A percentile compares a stretch with the other conserved stretches of the same genome.
These are phyloP conservation scores for Nomada goodeniana DNA, from an alignment of 2,888 invertebrate genomes.

Conservation along the genomic window DNA sequence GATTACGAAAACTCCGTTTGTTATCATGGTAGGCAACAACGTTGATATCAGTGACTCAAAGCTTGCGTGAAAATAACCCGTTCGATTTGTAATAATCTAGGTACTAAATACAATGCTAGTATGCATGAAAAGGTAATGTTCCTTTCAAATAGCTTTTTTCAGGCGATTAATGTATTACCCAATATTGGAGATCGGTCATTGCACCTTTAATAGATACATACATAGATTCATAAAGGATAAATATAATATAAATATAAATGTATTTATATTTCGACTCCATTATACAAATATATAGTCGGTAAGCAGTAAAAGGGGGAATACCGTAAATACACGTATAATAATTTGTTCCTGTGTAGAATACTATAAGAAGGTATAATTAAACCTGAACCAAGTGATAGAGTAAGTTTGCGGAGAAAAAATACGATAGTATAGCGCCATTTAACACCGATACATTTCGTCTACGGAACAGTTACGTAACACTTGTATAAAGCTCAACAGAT, in stretches of 20 bases:
- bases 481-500: slow-evolving; percentile 46
- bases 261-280: slow-evolving; percentile 39
- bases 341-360: slow-evolving; percentile 8
- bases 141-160: slow-evolving; percentile 27
- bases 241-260: too few species aligned
- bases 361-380: slow-evolving; percentile 6
- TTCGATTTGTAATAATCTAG: slow-evolving; percentile 38
- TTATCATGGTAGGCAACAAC: slow-evolving; percentile 55
- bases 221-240: too few species aligned
- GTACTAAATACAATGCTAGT: slow-evolving; percentile 35
- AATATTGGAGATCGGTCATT: slow-evolving; percentile 51
- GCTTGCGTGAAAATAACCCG: slow-evolving; percentile 52
- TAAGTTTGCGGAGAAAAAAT: slow-evolving; percentile 20
- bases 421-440: slow-evolving; percentile 7
- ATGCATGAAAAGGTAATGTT: neutral
- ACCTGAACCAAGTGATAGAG: neutral
- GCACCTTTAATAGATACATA: slow-evolving; percentile 36
- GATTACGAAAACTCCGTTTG: slow-evolving; percentile 64
- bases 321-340: slow-evolving; percentile 15
- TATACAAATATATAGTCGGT: slow-evolving; percentile 34
- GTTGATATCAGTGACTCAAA: slow-evolving; percentile 57
- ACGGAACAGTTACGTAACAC: slow-evolving; percentile 56
- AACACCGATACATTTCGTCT: slow-evolving; percentile 40
- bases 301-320: slow-evolving; percentile 15
- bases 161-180: slow-evolving; percentile 4